Evolutionary conservation across 2,113 vertebrate genomes (phyloP).

Genomic region (Odontesthes bonariensis): DNA sequence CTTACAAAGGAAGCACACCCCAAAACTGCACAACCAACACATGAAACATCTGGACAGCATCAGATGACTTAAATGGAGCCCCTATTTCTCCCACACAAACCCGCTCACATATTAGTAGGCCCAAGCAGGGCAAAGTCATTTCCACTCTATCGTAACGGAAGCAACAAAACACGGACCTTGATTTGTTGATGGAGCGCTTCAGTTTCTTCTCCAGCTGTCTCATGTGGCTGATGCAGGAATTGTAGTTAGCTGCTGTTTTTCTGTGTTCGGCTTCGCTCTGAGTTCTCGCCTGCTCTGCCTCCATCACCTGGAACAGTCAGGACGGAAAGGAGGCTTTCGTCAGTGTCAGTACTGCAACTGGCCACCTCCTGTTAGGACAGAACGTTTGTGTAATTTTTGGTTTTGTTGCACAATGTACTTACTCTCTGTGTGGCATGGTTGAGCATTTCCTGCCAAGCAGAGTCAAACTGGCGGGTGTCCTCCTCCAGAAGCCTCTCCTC

Average conservation of each 20-base stretch:
- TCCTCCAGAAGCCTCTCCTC: constrained; percentile 95
- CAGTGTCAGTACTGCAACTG: no score
- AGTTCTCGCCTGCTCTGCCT: constrained; percentile 92
- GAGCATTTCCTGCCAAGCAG: constrained; percentile 99
- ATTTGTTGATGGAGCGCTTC: constrained; percentile 95
- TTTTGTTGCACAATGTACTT: constrained; percentile 17
- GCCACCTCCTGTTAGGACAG: not conserved
- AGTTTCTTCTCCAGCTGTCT: constrained; percentile 96
- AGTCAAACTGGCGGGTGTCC: constrained; percentile 96
- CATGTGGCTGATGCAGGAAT: constrained; percentile 92
- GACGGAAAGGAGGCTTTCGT: not conserved
- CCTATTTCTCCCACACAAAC: constrained; percentile 2
- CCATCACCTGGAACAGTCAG: constrained; percentile 89
- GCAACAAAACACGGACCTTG: constrained; percentile 84
- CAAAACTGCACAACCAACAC: constrained; percentile 30
- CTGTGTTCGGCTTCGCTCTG: constrained; percentile 91
- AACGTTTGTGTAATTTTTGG: not conserved
- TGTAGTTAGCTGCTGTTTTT: constrained; percentile 92
- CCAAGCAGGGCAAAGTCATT: not conserved
- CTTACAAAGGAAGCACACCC: constrained; percentile 58
- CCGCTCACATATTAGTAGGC: constrained; percentile 16
- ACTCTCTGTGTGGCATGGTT: constrained; percentile 97
- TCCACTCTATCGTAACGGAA: not conserved
- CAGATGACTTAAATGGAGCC: constrained; percentile 46
- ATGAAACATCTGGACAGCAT: constrained; percentile 78